Percentiles rank a stretch among this genome's conserved stretches.
phyloP scores from a whole-genome alignment of 2,797 vertebrate genomes.

The Gymnocypris eckloni region DNA sequence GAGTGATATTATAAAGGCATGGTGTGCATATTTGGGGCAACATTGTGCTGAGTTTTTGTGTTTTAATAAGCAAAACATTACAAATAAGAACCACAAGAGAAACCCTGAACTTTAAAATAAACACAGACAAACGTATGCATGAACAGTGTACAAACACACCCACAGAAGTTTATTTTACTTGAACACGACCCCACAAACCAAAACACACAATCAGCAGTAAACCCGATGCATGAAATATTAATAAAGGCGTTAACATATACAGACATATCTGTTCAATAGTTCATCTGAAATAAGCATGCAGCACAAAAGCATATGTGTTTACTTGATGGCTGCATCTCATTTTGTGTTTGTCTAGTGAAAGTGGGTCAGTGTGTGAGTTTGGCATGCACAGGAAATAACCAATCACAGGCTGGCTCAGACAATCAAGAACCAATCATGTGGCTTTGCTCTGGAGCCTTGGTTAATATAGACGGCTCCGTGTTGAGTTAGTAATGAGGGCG shows the following conservation, averaged over 20 bases:
- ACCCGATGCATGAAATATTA: background rate
- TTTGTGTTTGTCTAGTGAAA: constrained; percentile 21
- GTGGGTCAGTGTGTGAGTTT: constrained; percentile 34
- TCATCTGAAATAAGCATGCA: background rate
- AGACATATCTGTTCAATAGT: background rate
- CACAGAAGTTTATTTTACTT: constrained; percentile 12
- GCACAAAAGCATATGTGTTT: background rate
- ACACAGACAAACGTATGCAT: background rate
- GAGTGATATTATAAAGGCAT: background rate
- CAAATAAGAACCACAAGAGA: background rate
- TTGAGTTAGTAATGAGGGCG: constrained; percentile 32
- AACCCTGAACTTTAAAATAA: background rate
- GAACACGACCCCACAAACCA: background rate
- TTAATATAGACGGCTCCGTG: constrained; percentile 17
- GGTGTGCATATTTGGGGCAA: background rate
- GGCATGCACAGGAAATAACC: background rate
- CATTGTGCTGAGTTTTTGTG: background rate
- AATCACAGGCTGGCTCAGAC: background rate
- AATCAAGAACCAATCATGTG: constrained; percentile 31
- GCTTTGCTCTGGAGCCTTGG: constrained; percentile 34
- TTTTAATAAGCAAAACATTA: background rate
- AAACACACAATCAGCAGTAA: background rate
- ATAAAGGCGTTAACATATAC: background rate
- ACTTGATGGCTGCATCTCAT: background rate
- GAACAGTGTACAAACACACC: background rate